Conservation (phyloP, 1,140 invertebrate genomes). For the Chrysoperla carnea region DNA sequence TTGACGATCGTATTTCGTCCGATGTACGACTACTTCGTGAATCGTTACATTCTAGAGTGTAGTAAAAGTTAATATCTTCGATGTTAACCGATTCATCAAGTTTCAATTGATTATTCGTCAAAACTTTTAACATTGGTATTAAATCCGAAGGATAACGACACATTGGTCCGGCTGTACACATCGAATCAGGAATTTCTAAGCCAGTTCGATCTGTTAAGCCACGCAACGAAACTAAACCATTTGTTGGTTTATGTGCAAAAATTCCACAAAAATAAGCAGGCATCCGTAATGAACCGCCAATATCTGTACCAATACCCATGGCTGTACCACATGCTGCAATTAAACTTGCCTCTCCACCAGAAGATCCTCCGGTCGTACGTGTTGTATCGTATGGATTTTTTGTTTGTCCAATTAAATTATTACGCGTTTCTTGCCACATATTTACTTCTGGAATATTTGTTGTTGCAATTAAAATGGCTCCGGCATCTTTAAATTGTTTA, state of each 20-base stretch:
- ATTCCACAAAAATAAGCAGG: slow-evolving; percentile 90
- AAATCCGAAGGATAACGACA: slow-evolving; percentile 60
- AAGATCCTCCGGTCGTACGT: slow-evolving; percentile 68
- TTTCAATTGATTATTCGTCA: slow-evolving; percentile 28
- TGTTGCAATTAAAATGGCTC: slow-evolving; percentile 67
- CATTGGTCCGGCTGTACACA: slow-evolving; percentile 61
- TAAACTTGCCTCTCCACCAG: slow-evolving; percentile 60
- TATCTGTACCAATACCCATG: slow-evolving; percentile 83
- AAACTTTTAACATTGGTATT: slow-evolving; percentile 43
- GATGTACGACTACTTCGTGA: slow-evolving; percentile 47
- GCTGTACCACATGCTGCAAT: slow-evolving; percentile 59
- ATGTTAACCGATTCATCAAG: slow-evolving; percentile 37
- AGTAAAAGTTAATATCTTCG: slow-evolving; percentile 55
- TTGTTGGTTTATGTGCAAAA: slow-evolving; percentile 79
- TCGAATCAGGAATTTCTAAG: slow-evolving; percentile 30
- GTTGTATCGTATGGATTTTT: slow-evolving; percentile 82
- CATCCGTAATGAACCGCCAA: slow-evolving; percentile 89
- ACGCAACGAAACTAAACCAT: slow-evolving; percentile 27
- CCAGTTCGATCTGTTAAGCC: slow-evolving; percentile 40
- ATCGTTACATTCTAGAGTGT: slow-evolving; percentile 52
- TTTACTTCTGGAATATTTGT: slow-evolving; percentile 86
- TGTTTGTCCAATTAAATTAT: slow-evolving; percentile 81
- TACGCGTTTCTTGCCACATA: slow-evolving; percentile 74
- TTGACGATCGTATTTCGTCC: slow-evolving; percentile 34
- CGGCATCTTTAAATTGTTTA: slow-evolving; percentile 49